Evolutionary conservation across 2,113 vertebrate species (phyloP).

Genomic region (Alectura lathami): DNA sequence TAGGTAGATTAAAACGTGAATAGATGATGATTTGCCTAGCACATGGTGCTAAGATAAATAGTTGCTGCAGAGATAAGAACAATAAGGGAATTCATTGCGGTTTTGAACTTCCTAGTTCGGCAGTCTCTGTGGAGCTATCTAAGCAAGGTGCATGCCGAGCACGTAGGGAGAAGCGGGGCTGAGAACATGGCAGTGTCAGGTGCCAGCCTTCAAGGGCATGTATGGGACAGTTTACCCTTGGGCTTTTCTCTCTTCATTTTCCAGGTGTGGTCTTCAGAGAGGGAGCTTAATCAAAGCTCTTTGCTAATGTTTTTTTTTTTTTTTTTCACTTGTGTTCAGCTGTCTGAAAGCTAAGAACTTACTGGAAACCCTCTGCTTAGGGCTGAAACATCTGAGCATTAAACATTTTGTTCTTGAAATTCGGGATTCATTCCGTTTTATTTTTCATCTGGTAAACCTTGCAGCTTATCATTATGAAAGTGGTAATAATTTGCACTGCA

Average conservation of each 20-base stretch:
- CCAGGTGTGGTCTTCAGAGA: neutral
- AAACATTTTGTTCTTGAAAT: neutral
- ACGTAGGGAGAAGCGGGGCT: neutral
- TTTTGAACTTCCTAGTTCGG: neutral
- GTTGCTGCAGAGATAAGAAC: neutral
- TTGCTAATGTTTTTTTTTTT: neutral
- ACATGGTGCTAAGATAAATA: neutral
- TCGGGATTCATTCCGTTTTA: neutral
- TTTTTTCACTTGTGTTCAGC: accelerated
- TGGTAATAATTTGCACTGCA: neutral
- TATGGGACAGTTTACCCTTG: neutral
- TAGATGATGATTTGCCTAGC: neutral
- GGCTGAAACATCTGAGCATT: neutral
- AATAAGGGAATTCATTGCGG: neutral
- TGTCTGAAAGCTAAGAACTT: neutral
- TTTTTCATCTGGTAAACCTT: neutral
- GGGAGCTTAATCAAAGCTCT: neutral
- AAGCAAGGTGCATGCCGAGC: conserved; percentile 7
- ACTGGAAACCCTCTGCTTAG: neutral
- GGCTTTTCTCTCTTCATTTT: neutral
- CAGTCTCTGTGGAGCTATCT: neutral
- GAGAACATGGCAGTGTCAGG: neutral
- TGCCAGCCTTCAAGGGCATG: neutral
- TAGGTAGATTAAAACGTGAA: neutral
- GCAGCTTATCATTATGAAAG: neutral